Percentiles rank a stretch among this genome's conserved stretches.
phyloP scores from a whole-genome alignment of 2,888 invertebrate genomes.

The Pemphredon lugubris region DNA sequence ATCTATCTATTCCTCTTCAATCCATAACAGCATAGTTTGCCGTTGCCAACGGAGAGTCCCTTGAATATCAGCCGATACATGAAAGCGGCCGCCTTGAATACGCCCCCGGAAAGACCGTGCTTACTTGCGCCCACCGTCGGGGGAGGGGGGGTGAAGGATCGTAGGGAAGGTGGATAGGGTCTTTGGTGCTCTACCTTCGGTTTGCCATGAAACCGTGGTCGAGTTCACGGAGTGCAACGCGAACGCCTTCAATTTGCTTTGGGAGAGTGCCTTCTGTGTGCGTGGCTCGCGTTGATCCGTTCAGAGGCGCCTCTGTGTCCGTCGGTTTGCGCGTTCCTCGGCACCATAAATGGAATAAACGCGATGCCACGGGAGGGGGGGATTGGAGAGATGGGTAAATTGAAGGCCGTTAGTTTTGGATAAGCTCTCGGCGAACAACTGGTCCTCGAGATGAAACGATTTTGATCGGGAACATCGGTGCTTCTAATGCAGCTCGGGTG shows the following conservation, averaged over 20 bases:
- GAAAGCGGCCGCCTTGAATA: conserved; percentile 9
- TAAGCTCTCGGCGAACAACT: neutral
- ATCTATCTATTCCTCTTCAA: conserved; percentile 3
- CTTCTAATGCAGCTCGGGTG: too few relatives aligned
- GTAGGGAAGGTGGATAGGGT: neutral
- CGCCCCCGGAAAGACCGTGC: conserved; percentile 2
- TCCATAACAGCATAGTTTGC: neutral
- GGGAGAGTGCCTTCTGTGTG: conserved; percentile 12
- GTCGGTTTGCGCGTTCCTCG: too few relatives aligned
- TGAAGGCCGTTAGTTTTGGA: neutral
- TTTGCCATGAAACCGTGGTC: conserved; percentile 18
- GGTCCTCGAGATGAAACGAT: neutral
- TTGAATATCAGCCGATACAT: conserved; percentile 11
- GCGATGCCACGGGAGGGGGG: neutral
- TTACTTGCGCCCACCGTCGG: conserved; percentile 13
- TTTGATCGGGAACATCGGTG: too few relatives aligned
- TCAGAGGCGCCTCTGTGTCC: conserved; percentile 25
- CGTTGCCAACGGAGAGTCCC: conserved; percentile 12
- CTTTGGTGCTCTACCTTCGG: conserved; percentile 25
- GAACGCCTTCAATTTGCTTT: conserved; percentile 44
- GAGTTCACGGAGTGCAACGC: conserved; percentile 25
- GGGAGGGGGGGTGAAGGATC: neutral
- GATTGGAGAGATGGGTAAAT: conserved; percentile 5
- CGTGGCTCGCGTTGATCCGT: conserved; percentile 37
- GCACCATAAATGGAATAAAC: conserved; percentile 7